Evolutionary conservation across 2,888 invertebrate genomes (phyloP).

Genomic region (Aleiodes leptofemur): DNA sequence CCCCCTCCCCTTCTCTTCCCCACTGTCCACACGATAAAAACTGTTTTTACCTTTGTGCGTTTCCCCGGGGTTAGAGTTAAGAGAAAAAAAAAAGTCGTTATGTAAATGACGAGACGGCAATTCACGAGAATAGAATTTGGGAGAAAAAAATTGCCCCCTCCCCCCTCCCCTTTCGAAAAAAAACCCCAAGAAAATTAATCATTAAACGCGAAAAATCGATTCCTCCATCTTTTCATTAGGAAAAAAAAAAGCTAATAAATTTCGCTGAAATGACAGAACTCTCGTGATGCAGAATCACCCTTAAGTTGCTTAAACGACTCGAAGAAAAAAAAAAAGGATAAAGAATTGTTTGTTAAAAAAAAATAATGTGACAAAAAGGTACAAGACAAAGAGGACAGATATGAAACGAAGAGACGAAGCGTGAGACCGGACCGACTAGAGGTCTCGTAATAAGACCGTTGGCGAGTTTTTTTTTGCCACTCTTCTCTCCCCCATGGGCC

Average conservation of each 20-base stretch:
- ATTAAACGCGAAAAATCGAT: not conserved
- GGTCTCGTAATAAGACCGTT: constrained; percentile 74
- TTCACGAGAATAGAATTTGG: constrained; percentile 53
- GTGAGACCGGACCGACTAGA: constrained; percentile 70
- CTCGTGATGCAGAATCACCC: constrained; percentile 6
- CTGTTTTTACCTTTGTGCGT: constrained; percentile 54
- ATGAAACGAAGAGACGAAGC: constrained; percentile 61
- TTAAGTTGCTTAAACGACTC: constrained; percentile 1
- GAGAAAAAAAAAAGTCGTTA: constrained; percentile 70
- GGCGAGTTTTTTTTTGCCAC: constrained; percentile 71
- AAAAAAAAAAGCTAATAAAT: constrained; percentile 9
- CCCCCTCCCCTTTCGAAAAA: constrained; percentile 51
- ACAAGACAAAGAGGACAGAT: constrained; percentile 47
- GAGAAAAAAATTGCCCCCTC: too few species aligned
- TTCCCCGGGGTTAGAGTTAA: constrained; percentile 60
- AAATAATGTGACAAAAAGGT: constrained; percentile 30
- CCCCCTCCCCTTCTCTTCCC: constrained; percentile 51
- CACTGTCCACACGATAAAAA: constrained; percentile 62
- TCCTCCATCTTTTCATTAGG: too few species aligned
- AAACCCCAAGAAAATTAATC: constrained; percentile 36
- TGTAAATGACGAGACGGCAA: constrained; percentile 66
- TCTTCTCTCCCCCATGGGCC: constrained; percentile 55
- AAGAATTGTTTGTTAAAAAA: constrained; percentile 1
- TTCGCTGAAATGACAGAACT: not conserved
- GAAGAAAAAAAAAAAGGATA: constrained; percentile 7